Evolutionary conservation across 2,888 invertebrate species (phyloP).

Genomic region (Ectropis crepuscularia): DNA sequence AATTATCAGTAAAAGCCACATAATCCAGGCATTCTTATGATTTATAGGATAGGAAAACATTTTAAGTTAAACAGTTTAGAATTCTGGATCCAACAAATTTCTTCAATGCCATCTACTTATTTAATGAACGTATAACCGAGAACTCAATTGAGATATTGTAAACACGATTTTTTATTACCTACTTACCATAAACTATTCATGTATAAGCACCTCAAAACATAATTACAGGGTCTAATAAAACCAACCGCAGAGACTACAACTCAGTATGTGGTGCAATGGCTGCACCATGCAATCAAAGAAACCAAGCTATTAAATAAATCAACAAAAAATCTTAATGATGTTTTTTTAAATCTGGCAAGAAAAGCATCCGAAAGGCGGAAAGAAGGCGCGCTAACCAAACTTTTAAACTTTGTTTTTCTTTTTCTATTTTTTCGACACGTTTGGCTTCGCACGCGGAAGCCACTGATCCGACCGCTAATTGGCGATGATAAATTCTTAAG

Average conservation of each 20-base stretch:
- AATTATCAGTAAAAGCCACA: no score
- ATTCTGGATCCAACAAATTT: no score
- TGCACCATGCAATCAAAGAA: conserved; percentile 28
- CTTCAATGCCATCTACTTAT: no score
- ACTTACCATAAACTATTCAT: no score
- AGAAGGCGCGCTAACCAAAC: conserved; percentile 10
- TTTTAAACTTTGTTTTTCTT: conserved; percentile 31
- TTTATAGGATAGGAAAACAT: no score
- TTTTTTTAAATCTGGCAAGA: conserved; percentile 26
- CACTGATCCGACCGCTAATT: conserved; percentile 57
- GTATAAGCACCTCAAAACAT: conserved; percentile 30
- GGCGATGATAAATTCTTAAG: conserved; percentile 66
- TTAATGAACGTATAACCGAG: no score
- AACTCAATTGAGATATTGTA: no score
- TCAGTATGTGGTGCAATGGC: conserved; percentile 39
- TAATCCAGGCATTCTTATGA: no score
- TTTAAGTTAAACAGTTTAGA: no score
- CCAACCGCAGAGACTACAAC: conserved; percentile 30
- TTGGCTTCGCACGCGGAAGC: conserved; percentile 69
- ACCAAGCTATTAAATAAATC: conserved; percentile 40
- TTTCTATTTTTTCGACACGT: conserved; percentile 50
- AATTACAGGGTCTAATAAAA: conserved; percentile 35
- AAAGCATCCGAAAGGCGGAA: conserved; percentile 9
- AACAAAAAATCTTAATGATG: conserved; percentile 37
- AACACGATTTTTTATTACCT: no score